Conservation (phyloP, 2,113 vertebrate genomes). For the Gavialis gangeticus region DNA sequence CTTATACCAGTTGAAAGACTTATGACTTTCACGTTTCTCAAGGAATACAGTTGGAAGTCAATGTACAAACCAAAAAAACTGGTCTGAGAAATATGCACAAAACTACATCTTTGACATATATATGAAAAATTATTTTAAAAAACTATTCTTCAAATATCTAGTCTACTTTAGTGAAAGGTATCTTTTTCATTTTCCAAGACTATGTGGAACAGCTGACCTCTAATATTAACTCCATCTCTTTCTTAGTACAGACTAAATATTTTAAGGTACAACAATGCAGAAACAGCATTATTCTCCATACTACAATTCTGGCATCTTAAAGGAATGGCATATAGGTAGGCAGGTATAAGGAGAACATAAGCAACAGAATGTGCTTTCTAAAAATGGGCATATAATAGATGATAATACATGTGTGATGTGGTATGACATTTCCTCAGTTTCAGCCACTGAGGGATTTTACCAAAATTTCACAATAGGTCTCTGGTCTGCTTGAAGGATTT, state of each 20-base stretch:
- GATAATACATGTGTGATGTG: neutral
- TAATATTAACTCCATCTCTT: neutral
- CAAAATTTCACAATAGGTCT: neutral
- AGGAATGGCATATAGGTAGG: neutral
- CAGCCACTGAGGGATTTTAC: neutral
- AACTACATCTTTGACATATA: accelerated
- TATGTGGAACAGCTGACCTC: neutral
- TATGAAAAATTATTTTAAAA: too few species aligned
- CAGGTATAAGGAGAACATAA: neutral
- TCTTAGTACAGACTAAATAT: neutral
- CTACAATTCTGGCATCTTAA: neutral
- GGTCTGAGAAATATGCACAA: neutral
- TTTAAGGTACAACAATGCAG: neutral
- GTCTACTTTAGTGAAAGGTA: neutral
- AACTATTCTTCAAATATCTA: neutral
- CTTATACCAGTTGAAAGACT: neutral
- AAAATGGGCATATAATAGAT: neutral
- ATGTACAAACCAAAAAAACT: neutral
- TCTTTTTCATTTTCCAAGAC: neutral
- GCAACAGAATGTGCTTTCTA: neutral
- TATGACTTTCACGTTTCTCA: neutral
- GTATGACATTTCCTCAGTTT: neutral
- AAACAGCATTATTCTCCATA: neutral
- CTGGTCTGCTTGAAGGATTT: neutral
- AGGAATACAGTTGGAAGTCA: neutral